These are phyloP conservation scores for Loriculus beryllinus DNA, from an alignment of 2,797 vertebrate genomes.

Conservation along the genomic window DNA sequence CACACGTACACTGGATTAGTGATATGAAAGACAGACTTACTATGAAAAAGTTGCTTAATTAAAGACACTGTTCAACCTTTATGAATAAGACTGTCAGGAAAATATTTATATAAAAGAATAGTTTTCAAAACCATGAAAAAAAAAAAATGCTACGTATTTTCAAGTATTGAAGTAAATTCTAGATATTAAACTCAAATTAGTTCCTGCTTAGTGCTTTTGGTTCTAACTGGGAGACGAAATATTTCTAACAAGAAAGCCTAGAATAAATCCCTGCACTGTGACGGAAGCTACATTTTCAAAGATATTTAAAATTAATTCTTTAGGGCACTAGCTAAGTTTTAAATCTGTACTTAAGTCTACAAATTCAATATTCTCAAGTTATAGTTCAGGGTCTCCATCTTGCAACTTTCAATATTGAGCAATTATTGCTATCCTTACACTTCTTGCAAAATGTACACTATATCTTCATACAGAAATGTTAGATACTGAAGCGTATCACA, in stretches of 20 bases:
- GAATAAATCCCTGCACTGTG: background rate
- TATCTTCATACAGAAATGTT: background rate
- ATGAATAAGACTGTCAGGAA: background rate
- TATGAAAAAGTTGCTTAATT: background rate
- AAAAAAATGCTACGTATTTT: background rate
- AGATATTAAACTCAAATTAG: background rate
- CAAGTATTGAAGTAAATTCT: background rate
- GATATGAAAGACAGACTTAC: background rate
- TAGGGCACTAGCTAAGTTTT: background rate
- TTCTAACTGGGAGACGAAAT: background rate
- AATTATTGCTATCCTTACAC: background rate
- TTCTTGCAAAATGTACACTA: background rate
- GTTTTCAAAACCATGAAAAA: background rate
- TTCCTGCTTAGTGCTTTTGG: background rate
- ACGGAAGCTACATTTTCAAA: background rate
- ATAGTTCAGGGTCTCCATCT: background rate
- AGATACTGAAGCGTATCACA: accelerated
- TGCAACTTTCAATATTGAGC: background rate
- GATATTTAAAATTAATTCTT: background rate
- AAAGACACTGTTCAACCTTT: background rate
- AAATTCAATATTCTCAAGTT: background rate
- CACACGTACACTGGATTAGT: background rate
- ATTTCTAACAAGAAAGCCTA: background rate
- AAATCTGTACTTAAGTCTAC: background rate
- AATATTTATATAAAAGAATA: background rate